A percentile compares a stretch with the other conserved stretches of the same genome.
phyloP scores from a whole-genome alignment of 2,113 vertebrate genomes.

The Antennarius striatus region DNA sequence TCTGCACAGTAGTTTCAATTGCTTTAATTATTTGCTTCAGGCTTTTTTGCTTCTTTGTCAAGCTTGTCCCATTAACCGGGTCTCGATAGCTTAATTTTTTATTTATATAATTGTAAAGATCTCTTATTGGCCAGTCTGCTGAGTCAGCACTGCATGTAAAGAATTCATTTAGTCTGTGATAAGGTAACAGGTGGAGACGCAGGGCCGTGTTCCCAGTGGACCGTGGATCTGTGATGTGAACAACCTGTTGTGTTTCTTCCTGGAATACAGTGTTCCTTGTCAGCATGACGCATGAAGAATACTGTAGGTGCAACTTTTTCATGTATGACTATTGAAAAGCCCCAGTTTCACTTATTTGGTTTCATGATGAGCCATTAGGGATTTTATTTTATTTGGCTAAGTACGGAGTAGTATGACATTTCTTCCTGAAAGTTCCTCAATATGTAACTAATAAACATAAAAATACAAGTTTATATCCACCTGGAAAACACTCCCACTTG shows the following conservation, averaged over 20 bases:
- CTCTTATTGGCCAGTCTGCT: neutral
- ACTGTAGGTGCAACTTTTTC: neutral
- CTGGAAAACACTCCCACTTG: slow-evolving; percentile 7
- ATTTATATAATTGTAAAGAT: too few species aligned
- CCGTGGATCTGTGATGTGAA: neutral
- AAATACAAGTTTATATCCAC: slow-evolving; percentile 5
- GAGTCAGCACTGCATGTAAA: slow-evolving; percentile 2
- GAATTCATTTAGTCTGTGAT: slow-evolving; percentile 48
- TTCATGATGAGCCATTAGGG: too few species aligned
- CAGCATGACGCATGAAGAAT: neutral
- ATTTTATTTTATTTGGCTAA: too few species aligned
- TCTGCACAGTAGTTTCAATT: too few species aligned
- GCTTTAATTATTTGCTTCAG: too few species aligned
- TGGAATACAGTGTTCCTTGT: neutral
- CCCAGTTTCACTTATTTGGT: too few species aligned
- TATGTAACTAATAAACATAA: slow-evolving; percentile 2
- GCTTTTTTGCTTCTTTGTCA: too few species aligned
- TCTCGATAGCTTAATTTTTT: too few species aligned
- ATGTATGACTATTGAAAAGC: too few species aligned
- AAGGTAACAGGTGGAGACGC: slow-evolving; percentile 44
- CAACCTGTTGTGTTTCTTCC: slow-evolving; percentile 7
- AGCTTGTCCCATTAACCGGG: too few species aligned
- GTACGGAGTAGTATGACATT: too few species aligned
- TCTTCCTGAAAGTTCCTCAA: too few species aligned
- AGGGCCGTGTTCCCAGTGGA: slow-evolving; percentile 20